Conservation (phyloP, 2,797 vertebrate genomes). For the Saxicola maurus region DNA sequence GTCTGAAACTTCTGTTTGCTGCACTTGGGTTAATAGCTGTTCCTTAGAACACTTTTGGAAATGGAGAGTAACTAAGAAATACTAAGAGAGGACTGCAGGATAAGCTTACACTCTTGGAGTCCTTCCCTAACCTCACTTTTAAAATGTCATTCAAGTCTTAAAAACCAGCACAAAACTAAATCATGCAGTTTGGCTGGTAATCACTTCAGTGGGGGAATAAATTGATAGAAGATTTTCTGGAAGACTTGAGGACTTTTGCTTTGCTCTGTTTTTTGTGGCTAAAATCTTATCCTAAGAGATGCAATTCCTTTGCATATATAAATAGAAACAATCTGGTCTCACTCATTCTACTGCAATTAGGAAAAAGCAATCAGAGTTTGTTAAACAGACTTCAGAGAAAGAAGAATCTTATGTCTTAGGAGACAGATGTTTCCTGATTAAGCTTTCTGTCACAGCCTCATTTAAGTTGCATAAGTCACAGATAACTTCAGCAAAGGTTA, state of each 20-base stretch:
- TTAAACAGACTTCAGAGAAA: slow-evolving; percentile 27
- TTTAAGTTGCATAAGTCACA: not conserved
- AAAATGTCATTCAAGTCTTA: not conserved
- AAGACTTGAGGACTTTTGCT: not conserved
- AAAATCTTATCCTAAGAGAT: slow-evolving; percentile 9
- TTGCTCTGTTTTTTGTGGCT: not conserved
- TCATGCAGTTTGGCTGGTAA: not conserved
- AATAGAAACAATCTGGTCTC: slow-evolving; percentile 49
- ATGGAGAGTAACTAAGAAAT: not conserved
- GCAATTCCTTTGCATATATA: slow-evolving; percentile 15
- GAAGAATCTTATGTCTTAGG: not conserved
- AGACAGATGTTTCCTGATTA: slow-evolving; percentile 55
- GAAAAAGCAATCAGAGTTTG: slow-evolving; percentile 46
- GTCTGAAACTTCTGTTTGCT: not conserved
- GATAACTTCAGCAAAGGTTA: slow-evolving; percentile 1
- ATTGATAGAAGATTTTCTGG: slow-evolving; percentile 2
- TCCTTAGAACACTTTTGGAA: not conserved
- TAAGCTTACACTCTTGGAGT: not conserved
- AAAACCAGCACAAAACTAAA: not conserved
- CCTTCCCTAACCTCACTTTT: not conserved
- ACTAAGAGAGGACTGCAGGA: not conserved
- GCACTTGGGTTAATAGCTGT: not conserved
- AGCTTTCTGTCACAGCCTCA: not conserved
- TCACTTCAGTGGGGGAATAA: not conserved
- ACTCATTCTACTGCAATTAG: slow-evolving; percentile 14